A percentile compares a stretch with the other conserved stretches of the same genome.
Evolutionary conservation across 2,797 vertebrate genomes (phyloP).

Genomic region (Rhinophrynus dorsalis): DNA sequence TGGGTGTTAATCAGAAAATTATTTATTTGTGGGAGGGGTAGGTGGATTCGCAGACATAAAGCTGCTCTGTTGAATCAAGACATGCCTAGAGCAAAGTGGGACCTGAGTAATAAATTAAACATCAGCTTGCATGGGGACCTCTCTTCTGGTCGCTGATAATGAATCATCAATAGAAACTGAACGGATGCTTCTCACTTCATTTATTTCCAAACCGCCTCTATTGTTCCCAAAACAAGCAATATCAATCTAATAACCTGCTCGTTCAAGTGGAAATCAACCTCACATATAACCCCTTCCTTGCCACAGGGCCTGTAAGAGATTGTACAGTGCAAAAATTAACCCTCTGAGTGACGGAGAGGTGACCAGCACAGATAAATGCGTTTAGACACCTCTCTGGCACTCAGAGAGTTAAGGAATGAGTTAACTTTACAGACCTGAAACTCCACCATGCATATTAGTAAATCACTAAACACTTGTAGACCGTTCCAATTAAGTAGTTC

Average conservation of each 20-base stretch:
- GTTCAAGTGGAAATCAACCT: constrained; percentile 69
- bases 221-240: constrained; percentile 69
- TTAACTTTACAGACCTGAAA: too few relatives aligned
- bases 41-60: constrained; percentile 1
- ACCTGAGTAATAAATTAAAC: constrained; percentile 75
- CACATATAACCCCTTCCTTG: background rate
- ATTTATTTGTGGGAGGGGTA: constrained; percentile 56
- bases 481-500: too few relatives aligned
- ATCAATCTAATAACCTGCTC: constrained; percentile 73
- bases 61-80: constrained; percentile 65
- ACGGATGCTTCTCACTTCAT: constrained; percentile 70
- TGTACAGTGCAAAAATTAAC: background rate
- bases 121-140: constrained; percentile 68
- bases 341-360: background rate
- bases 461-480: too few relatives aligned
- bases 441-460: too few relatives aligned
- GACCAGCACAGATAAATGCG: background rate
- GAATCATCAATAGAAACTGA: constrained; percentile 72
- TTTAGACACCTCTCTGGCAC: background rate
- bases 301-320: background rate
- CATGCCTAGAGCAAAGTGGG: constrained; percentile 66
- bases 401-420: too few relatives aligned
- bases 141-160: constrained; percentile 74
- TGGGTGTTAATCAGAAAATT: constrained; percentile 77
- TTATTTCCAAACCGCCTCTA: constrained; percentile 70